Percentiles rank a stretch among this genome's conserved stretches.
These are phyloP conservation scores for Phyllopteryx taeniolatus DNA, from an alignment of 2,113 vertebrate species.

Conservation along the genomic window DNA sequence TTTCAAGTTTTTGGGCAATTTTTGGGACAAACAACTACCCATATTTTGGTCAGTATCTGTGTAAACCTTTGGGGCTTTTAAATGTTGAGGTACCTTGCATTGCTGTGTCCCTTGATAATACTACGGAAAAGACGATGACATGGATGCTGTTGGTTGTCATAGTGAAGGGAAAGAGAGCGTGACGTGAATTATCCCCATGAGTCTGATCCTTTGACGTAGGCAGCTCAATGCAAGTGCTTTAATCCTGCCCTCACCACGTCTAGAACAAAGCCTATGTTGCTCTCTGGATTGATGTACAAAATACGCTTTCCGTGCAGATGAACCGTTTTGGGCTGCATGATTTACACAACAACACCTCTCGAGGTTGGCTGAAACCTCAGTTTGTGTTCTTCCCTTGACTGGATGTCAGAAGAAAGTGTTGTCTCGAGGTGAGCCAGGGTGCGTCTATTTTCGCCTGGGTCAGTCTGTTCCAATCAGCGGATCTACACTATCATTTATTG, in stretches of 20 bases:
- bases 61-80: background rate
- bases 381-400: conserved; percentile 13
- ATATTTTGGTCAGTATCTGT: background rate
- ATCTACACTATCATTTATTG: conserved; percentile 37
- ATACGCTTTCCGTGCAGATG: conserved; percentile 36
- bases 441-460: conserved; percentile 34
- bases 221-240: conserved; percentile 62
- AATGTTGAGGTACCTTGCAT: background rate
- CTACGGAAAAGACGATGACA: conserved; percentile 5
- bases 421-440: conserved; percentile 27
- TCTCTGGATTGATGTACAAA: conserved; percentile 54
- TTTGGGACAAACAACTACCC: background rate
- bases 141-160: conserved; percentile 23
- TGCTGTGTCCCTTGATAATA: background rate
- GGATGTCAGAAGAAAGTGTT: conserved; percentile 29
- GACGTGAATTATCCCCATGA: conserved; percentile 52
- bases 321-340: conserved; percentile 18
- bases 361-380: conserved; percentile 9
- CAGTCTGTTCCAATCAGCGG: conserved; percentile 24
- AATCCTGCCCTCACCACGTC: conserved; percentile 57
- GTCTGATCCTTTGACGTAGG: conserved; percentile 71
- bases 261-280: conserved; percentile 51
- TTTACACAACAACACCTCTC: conserved; percentile 36
- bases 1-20: background rate
- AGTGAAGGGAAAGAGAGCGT: conserved; percentile 22